Conservation (phyloP, 2,888 invertebrate genomes). For the Ceramica pisi region DNA sequence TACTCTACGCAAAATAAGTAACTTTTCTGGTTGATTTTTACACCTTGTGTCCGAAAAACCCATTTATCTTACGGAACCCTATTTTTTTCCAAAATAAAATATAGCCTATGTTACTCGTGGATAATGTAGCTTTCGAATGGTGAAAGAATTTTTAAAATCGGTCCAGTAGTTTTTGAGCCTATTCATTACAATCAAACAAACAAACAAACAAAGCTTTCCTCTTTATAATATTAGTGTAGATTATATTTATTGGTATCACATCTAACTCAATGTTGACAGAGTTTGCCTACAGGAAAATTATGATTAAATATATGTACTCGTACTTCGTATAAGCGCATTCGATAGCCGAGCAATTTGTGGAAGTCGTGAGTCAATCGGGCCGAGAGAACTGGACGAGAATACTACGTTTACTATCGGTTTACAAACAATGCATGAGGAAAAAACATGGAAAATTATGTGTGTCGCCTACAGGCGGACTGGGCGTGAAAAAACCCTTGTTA, state of each 20-base stretch:
- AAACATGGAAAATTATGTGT: slow-evolving; percentile 29
- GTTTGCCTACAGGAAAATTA: slow-evolving; percentile 42
- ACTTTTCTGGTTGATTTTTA: no score
- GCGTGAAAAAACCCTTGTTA: background rate
- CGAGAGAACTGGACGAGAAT: slow-evolving; percentile 15
- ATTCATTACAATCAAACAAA: no score
- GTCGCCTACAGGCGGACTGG: background rate
- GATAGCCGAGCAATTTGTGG: slow-evolving; percentile 27
- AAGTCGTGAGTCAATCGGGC: slow-evolving; percentile 49
- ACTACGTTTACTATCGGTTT: slow-evolving; percentile 55
- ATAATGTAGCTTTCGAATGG: no score
- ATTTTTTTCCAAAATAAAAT: no score
- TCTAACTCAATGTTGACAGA: background rate
- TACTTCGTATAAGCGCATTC: slow-evolving; percentile 9
- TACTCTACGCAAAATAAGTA: no score
- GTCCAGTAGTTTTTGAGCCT: no score
- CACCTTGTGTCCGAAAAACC: no score
- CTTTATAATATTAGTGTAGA: no score
- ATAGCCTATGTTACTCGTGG: no score
- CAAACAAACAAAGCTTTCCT: no score
- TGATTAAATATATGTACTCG: slow-evolving; percentile 17
- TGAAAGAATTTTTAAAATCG: no score
- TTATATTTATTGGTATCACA: slow-evolving; percentile 16
- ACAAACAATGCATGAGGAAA: slow-evolving; percentile 58
- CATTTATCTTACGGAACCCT: no score